Base-by-base conservation (phyloP, 2,888 invertebrate genomes). In the Cantharis nigra region DNA sequence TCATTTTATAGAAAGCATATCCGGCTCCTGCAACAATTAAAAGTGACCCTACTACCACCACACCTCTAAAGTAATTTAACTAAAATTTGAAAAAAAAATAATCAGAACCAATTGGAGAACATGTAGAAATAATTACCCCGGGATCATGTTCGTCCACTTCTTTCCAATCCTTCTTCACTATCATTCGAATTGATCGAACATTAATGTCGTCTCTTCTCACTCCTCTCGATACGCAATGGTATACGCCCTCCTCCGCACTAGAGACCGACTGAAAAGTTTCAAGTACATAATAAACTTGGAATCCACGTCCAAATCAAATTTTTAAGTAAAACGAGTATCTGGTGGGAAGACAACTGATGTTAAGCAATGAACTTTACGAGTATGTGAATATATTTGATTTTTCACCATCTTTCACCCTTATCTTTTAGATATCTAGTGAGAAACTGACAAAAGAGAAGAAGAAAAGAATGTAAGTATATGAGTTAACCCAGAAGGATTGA, bases 141-240 rank as follows among this genome's bases (percentile, higher is more conserved):
- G 80, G 72, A 74, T 81, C 72, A 18, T 80, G 79, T 75, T 84
- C 85, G 69, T 79, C 67, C 13, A 78, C 72, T 62, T 77, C 85
- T 78, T 88, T 87, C 87, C 88, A 88, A 67, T 67, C 65, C 18
- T 26, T 67, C 4, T 67, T 90, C 0, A 93, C 92, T 71, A 92
- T 88, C 88, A 93, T 90, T 83, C 93, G 91, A 23, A 93, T 90
- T 77, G 91, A 89, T 64, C 91, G 91, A 49, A 91, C 89, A 72
- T 90, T 89, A 23, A 91, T 88, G 5, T 90, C 89, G 73, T 87
- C 86, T 3, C 78, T 74, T 81, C 87, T 88, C 69, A 93, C 84
- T 71, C 91, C 91, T 83, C 89, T 91, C 9, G 93, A 92, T 75
- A 93, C 85, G 83, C 93, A 93, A 83, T 90, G 91, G 85, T 93